Conservation (phyloP, 1,140 invertebrate species). For the Apis dorsata region DNA sequence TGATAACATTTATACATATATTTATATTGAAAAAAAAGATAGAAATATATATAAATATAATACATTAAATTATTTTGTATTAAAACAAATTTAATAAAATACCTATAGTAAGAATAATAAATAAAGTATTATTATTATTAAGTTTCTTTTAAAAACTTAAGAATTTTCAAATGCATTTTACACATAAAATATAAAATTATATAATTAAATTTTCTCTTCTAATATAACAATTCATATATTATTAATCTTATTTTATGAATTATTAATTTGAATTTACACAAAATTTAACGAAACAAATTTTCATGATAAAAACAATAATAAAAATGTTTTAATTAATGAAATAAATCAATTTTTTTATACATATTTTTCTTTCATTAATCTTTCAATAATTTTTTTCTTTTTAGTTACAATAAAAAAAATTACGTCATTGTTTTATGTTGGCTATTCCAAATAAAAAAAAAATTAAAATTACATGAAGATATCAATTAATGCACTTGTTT, state of each 20-base stretch:
- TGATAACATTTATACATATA: constrained; percentile 38
- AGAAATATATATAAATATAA: constrained; percentile 40
- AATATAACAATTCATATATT: constrained; percentile 22
- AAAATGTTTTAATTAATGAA: constrained; percentile 4
- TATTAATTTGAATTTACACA: not conserved
- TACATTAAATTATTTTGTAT: constrained; percentile 29
- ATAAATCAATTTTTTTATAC: constrained; percentile 2
- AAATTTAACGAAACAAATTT: constrained; percentile 3
- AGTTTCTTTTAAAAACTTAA: not conserved
- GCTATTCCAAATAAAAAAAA: not conserved
- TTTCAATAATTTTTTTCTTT: not conserved
- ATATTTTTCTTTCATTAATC: not conserved
- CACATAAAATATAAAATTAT: not conserved
- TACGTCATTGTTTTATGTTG: not conserved
- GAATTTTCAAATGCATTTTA: not conserved
- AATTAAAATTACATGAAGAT: constrained; percentile 20
- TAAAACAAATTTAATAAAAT: constrained; percentile 17
- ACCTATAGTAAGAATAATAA: constrained; percentile 24
- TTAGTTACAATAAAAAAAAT: not conserved
- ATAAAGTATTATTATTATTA: constrained; percentile 14
- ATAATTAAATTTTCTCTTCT: constrained; percentile 17
- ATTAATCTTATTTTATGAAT: constrained; percentile 16
- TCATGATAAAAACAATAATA: not conserved
- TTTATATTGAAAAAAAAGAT: constrained; percentile 27
- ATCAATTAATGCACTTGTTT: constrained; percentile 56